These are phyloP conservation scores for Cnemophilus loriae DNA, from an alignment of 2,113 vertebrate genomes.

Conservation along the genomic window DNA sequence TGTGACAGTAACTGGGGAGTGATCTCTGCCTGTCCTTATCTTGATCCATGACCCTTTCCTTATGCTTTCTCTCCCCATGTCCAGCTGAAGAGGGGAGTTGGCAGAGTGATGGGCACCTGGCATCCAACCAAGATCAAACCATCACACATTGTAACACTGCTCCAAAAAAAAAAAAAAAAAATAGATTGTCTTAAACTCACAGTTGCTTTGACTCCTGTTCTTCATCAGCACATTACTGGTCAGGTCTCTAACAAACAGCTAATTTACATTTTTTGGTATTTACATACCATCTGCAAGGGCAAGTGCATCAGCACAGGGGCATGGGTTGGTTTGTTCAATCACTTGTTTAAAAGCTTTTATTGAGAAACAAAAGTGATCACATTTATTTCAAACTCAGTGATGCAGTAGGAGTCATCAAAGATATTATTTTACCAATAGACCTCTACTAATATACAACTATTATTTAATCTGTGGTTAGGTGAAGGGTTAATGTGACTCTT, in stretches of 20 bases:
- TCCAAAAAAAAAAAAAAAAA: not conserved
- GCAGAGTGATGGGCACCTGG: not conserved
- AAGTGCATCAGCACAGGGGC: not conserved
- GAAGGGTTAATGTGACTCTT: slow-evolving; percentile 17
- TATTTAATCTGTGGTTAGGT: slow-evolving; percentile 14
- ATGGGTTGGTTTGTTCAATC: not conserved
- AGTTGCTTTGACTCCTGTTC: not conserved
- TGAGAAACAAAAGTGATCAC: not conserved
- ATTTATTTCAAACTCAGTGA: not conserved
- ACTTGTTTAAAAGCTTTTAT: not conserved
- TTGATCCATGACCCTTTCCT: not conserved
- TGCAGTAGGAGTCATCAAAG: not conserved
- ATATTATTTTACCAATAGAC: not conserved
- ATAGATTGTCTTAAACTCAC: not conserved
- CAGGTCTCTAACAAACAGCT: not conserved
- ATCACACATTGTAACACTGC: not conserved
- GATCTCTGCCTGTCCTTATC: not conserved
- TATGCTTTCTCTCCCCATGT: not conserved
- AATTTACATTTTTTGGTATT: slow-evolving; percentile 19
- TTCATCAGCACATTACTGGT: not conserved
- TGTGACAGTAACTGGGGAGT: not conserved
- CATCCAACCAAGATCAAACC: not conserved
- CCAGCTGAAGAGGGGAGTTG: not conserved
- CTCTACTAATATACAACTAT: not conserved
- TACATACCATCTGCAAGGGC: not conserved